A percentile compares a stretch with the other conserved stretches of the same genome.
These are phyloP conservation scores for Dendrophyllia cribrosa DNA, from an alignment of 64 coral and sea anemone genomes.

Conservation along the genomic window DNA sequence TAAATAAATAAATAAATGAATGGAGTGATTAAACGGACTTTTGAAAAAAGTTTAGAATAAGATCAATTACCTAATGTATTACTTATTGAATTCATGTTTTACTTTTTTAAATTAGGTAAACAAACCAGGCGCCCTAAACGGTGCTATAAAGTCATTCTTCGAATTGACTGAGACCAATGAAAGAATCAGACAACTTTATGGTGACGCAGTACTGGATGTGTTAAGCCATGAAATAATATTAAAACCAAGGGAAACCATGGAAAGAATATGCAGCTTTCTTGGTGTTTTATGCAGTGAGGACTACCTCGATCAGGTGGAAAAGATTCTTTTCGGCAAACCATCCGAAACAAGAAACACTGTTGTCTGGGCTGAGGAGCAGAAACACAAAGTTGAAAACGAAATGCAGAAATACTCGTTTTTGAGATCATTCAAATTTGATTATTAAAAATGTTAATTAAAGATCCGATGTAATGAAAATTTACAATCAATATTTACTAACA, in stretches of 20 bases:
- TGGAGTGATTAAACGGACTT: no score
- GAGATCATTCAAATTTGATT: slow-evolving; percentile 37
- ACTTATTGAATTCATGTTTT: no score
- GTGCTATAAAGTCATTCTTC: slow-evolving; percentile 25
- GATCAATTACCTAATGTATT: no score
- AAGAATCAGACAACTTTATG: slow-evolving; percentile 17
- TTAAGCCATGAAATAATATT: slow-evolving; percentile 49
- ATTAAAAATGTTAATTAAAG: not conserved
- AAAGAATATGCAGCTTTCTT: slow-evolving; percentile 46
- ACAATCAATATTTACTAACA: no score
- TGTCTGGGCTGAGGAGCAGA: slow-evolving; percentile 54
- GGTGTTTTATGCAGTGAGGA: slow-evolving; percentile 2
- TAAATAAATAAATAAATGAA: no score
- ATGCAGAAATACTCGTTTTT: slow-evolving; percentile 58
- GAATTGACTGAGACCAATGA: slow-evolving; percentile 21
- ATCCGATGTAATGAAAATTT: no score
- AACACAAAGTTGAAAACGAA: slow-evolving; percentile 2
- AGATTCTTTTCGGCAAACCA: slow-evolving; percentile 50
- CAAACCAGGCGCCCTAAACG: not conserved
- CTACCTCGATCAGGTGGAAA: slow-evolving; percentile 50
- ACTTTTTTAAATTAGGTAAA: not conserved
- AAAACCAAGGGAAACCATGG: slow-evolving; percentile 57
- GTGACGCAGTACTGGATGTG: slow-evolving; percentile 8
- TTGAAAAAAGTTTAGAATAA: no score
- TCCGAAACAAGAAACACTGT: slow-evolving; percentile 53